A percentile compares a stretch with the other conserved stretches of the same genome.
These are phyloP conservation scores for Gallinago solitaria DNA, from an alignment of 2,797 vertebrate species.

Conservation along the genomic window DNA sequence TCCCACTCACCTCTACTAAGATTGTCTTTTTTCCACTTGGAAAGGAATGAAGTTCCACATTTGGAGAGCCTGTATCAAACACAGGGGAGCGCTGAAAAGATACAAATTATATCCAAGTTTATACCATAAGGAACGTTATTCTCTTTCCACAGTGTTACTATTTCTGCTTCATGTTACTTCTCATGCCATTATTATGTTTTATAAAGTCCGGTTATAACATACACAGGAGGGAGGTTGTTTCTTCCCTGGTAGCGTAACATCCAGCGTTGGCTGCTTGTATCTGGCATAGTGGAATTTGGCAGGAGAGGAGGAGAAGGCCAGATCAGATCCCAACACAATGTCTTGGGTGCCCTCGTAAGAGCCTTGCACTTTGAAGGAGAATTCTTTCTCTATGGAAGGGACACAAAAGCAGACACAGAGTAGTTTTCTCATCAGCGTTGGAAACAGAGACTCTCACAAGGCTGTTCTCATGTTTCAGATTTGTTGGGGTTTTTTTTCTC, in stretches of 20 bases:
- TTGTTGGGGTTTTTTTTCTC: background rate
- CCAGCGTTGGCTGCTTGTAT: conserved; percentile 70
- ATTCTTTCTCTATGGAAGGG: conserved; percentile 63
- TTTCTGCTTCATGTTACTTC: background rate
- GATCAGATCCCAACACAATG: conserved; percentile 15
- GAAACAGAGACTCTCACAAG: background rate
- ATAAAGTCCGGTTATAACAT: conserved; percentile 7
- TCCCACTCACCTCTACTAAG: conserved; percentile 72
- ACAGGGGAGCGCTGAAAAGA: background rate
- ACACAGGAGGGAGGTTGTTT: conserved; percentile 13
- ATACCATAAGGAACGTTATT: background rate
- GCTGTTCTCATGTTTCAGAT: background rate
- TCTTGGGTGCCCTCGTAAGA: conserved; percentile 78
- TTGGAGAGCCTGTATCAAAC: background rate
- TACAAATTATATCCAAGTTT: background rate
- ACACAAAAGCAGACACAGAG: background rate
- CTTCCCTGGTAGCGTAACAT: conserved; percentile 26
- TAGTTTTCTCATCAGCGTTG: background rate
- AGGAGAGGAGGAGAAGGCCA: background rate
- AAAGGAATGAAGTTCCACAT: conserved; percentile 59
- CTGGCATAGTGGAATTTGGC: conserved; percentile 80
- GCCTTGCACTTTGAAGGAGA: conserved; percentile 80
- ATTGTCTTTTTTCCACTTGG: conserved; percentile 25
- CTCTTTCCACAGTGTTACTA: background rate
- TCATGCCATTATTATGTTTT: background rate